A percentile compares a stretch with the other conserved stretches of the same genome.
Evolutionary conservation across 2,888 invertebrate genomes (phyloP).

Genomic region (Apodemia duryi): DNA sequence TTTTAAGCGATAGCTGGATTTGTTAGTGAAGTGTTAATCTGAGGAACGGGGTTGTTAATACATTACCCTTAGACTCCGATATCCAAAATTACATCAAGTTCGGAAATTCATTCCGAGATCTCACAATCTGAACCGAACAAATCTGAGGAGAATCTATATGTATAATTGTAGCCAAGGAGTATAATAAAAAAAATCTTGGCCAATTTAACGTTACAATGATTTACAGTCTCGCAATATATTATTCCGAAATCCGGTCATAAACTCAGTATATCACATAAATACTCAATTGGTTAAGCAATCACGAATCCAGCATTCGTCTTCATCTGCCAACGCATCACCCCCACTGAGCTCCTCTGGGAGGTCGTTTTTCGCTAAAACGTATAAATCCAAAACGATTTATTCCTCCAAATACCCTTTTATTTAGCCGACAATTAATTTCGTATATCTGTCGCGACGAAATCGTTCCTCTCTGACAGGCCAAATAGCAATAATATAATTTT

Average conservation of each 20-base stretch:
- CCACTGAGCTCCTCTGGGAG: constrained; percentile 47
- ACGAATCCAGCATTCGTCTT: constrained; percentile 19
- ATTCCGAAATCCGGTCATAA: constrained; percentile 24
- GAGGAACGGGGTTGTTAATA: too few species aligned
- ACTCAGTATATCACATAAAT: constrained; percentile 25
- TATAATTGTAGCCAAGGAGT: too few species aligned
- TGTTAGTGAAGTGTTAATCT: too few species aligned
- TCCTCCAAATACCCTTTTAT: constrained; percentile 47
- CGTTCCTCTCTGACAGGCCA: constrained; percentile 55
- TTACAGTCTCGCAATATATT: neutral
- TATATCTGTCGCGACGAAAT: constrained; percentile 62
- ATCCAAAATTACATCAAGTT: too few species aligned
- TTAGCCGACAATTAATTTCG: constrained; percentile 58
- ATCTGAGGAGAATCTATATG: too few species aligned
- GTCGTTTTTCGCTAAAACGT: constrained; percentile 45
- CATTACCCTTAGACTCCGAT: too few species aligned
- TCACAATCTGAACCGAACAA: too few species aligned
- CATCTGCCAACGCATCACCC: constrained; percentile 40
- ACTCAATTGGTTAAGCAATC: constrained; percentile 34
- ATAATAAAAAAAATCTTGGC: neutral
- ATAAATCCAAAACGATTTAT: constrained; percentile 42
- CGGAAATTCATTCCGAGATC: too few species aligned
- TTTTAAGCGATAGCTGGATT: too few species aligned
- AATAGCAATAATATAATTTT: constrained; percentile 51
- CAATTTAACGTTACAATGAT: neutral